A percentile compares a stretch with the other conserved stretches of the same genome.
These are phyloP conservation scores for Hemibagrus guttatus DNA, from an alignment of 2,797 vertebrate species.

Conservation along the genomic window DNA sequence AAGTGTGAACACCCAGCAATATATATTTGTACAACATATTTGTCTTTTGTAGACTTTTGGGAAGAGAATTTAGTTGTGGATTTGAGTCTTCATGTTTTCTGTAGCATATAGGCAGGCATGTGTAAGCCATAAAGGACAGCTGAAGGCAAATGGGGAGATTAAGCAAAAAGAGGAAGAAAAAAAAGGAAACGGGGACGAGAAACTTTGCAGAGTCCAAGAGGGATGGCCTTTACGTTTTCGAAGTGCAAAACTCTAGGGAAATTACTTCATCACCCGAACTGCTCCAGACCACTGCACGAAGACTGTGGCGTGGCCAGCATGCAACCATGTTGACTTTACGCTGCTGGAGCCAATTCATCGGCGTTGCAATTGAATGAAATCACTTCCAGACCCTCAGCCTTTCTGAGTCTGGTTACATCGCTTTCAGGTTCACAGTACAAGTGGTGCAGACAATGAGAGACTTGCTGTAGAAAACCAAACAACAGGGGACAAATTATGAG, in stretches of 20 bases:
- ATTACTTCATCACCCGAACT: constrained; percentile 84
- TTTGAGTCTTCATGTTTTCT: not conserved
- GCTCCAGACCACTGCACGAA: constrained; percentile 74
- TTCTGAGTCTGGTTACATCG: constrained; percentile 80
- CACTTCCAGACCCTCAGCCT: constrained; percentile 80
- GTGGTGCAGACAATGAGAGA: constrained; percentile 7
- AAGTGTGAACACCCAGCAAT: constrained; percentile 27
- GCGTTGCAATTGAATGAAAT: constrained; percentile 83
- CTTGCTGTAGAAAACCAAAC: constrained; percentile 14
- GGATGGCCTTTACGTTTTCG: constrained; percentile 73
- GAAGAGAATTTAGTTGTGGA: not conserved
- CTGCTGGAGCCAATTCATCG: constrained; percentile 83
- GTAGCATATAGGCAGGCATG: not conserved
- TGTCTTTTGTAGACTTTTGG: constrained; percentile 5
- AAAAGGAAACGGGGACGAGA: not conserved
- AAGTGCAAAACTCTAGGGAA: constrained; percentile 83
- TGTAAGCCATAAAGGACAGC: constrained; percentile 8
- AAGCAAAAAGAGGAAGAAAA: not conserved
- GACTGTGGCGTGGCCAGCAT: constrained; percentile 69
- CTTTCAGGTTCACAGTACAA: constrained; percentile 75
- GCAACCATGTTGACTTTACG: constrained; percentile 84
- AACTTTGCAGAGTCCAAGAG: constrained; percentile 38
- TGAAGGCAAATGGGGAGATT: not conserved
- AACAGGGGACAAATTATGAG: constrained; percentile 36
- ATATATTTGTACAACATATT: not conserved